Evolutionary conservation across 2,113 vertebrate species (phyloP).

Genomic region (Corvus moneduloides): DNA sequence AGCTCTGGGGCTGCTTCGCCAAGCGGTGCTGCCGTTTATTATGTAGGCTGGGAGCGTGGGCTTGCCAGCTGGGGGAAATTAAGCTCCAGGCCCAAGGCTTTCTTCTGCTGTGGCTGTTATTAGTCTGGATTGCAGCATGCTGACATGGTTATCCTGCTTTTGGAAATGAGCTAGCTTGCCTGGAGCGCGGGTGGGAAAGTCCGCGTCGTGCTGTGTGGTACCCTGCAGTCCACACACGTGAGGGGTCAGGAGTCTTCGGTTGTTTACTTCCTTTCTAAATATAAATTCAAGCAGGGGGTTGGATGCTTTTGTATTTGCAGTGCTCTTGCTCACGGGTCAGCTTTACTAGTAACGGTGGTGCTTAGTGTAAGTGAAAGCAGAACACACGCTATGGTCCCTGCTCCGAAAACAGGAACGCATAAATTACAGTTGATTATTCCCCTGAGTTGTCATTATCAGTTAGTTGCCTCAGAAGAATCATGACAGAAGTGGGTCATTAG

Average conservation of each 20-base stretch:
- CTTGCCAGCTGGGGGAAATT: conserved; percentile 36
- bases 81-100: conserved; percentile 38
- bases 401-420: neutral
- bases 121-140: conserved; percentile 17
- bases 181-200: neutral
- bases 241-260: neutral
- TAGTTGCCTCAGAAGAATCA: conserved; percentile 36
- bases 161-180: conserved; percentile 24
- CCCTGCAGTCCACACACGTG: neutral
- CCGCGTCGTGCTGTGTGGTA: neutral
- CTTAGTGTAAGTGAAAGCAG: neutral
- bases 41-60: neutral
- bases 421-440: conserved; percentile 59
- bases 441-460: conserved; percentile 52
- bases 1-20: neutral
- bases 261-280: conserved; percentile 48
- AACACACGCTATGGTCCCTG: neutral
- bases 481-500: conserved; percentile 65
- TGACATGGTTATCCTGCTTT: conserved; percentile 22
- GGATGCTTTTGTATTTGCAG: neutral
- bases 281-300: neutral
- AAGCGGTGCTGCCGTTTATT: neutral
- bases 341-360: neutral
- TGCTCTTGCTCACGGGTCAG: neutral
- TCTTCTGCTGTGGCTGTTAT: neutral